Evolutionary conservation across 2,797 vertebrate species (phyloP), one percentile per base, ranked within the genome.

Genomic region (Acanthornis magna): DNA sequence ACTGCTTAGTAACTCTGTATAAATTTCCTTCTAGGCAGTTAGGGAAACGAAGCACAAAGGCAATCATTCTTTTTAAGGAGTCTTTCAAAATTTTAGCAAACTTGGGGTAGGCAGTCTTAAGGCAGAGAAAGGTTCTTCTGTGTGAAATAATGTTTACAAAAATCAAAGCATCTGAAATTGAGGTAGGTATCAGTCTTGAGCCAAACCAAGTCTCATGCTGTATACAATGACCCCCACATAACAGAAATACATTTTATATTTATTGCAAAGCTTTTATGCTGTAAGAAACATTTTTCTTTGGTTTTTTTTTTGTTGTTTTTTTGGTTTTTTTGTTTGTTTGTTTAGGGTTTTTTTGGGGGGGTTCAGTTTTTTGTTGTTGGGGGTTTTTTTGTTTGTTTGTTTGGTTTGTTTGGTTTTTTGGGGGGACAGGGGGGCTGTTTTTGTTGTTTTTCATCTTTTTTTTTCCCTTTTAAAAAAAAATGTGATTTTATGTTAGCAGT

Each of bases 201-300:
- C 55, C 32, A 81, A 63, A 34, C 13, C 42, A 43, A 36, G 15
- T 9, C 13, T 85, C 7, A 9, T 10, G 19, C 14, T 84, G 27
- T 86, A 14, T 36, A 55, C 87, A 87, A 87, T 42, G n/a, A 32
- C 8, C 3, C 10, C 7, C 6, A 23, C 1, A 1, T 7, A 9
- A 5, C 12, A 51, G 10, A 21, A 19, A 47, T 23, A 43, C 0
- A 47, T 92, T 76, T 53, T 40, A 3, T 30, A 23, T 27, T 15
- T 65, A 36, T 23, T 51, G 19, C 7, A 51, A 62, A 72, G 13
- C 1, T 78, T 84, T 65, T 67, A 23, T 42, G 23, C 2, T 11
- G 4, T 5, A 40, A 54, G 5, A 34, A 76, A 25, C 1, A 0
- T 15, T n/a, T 19, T 4, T 16, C 3, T 4, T 11, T 11, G 16